Base-by-base conservation (phyloP, 2,797 vertebrate species). In the Tokudaia tokunoshimensis region DNA sequence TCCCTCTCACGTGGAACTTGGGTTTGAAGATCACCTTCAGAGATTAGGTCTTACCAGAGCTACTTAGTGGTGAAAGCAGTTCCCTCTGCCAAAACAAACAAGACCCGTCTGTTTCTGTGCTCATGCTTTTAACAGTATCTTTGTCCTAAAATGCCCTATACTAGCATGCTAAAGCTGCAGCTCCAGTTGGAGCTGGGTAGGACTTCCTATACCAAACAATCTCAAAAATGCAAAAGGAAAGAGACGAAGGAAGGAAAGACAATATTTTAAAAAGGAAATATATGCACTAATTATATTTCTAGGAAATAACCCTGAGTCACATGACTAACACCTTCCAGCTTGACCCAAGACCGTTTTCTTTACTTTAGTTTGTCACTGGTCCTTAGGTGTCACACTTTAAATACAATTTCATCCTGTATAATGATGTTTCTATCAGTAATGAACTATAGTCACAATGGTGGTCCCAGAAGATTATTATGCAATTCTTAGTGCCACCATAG, bases 71-170 rank as follows among this genome's bases (percentile, higher is more conserved):
- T 81, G 74, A 96, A 96, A 95, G 55, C 79, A 7, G 1, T 86
- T 91, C 37, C 85, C 50, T 96, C 63, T 92, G 94, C 94, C 94
- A 96, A 97, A 94, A 80, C 86, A 96, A 97, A 96, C 34, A 37
- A 89, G 89, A 72, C 65, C 47, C 12, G n/a, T 92, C 70, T 96
- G 91, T 90, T 83, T 92, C 86, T 94, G 72, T 85, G 97, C 93
- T 95, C 94, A 89, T 70, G 76, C 83, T 89, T 94, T 31, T 29
- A 65, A 93, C 96, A 84, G 61, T 70, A 74, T 94, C 96, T 97
- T 91, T 95, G 96, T 92, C 96, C 89, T 89, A 96, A 94, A 96
- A 96, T 61, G 76, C 82, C 88, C 83, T 59, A 94, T 20, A 86
- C 90, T 70, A 85, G 91, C 86, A 92, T 93, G 70, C 94, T 92